Evolutionary conservation across 2,888 invertebrate genomes (phyloP).

Genomic region (Anorthoa munda): DNA sequence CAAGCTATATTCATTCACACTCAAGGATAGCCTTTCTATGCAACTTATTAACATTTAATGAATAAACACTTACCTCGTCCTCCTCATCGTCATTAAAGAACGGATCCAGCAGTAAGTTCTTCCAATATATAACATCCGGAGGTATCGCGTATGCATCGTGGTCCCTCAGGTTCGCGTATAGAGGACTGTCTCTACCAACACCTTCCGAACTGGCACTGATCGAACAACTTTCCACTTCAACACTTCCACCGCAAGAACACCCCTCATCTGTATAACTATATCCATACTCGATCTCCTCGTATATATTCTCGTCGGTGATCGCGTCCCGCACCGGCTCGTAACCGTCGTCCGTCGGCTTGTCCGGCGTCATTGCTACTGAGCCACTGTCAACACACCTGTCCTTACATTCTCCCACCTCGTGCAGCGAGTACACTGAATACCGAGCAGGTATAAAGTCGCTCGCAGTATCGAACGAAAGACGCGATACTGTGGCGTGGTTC

Average conservation of each 20-base stretch:
- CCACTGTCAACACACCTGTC: slow-evolving; percentile 80
- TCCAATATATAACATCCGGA: slow-evolving; percentile 90
- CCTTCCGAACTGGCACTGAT: slow-evolving; percentile 87
- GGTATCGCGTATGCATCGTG: slow-evolving; percentile 87
- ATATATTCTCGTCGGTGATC: slow-evolving; percentile 87
- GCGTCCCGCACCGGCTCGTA: slow-evolving; percentile 88
- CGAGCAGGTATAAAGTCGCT: slow-evolving; percentile 81
- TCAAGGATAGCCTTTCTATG: slow-evolving; percentile 49
- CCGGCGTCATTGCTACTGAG: slow-evolving; percentile 88
- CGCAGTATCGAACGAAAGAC: slow-evolving; percentile 84
- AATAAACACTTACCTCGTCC: slow-evolving; percentile 85
- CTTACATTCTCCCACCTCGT: slow-evolving; percentile 84
- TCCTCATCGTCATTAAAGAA: slow-evolving; percentile 90
- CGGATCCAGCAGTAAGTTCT: slow-evolving; percentile 86
- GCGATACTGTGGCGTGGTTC: slow-evolving; percentile 83
- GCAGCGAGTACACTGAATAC: slow-evolving; percentile 84
- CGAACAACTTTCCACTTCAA: slow-evolving; percentile 87
- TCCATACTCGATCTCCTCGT: slow-evolving; percentile 88
- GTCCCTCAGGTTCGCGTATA: slow-evolving; percentile 88
- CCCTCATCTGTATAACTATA: slow-evolving; percentile 86
- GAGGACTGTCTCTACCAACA: slow-evolving; percentile 85
- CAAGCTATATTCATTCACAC: slow-evolving; percentile 15
- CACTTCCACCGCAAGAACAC: slow-evolving; percentile 87
- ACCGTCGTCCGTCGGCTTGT: slow-evolving; percentile 86
- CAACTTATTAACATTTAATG: slow-evolving; percentile 46